phyloP scores from a whole-genome alignment of 2,888 invertebrate genomes.

The Calephelis perditalis region DNA sequence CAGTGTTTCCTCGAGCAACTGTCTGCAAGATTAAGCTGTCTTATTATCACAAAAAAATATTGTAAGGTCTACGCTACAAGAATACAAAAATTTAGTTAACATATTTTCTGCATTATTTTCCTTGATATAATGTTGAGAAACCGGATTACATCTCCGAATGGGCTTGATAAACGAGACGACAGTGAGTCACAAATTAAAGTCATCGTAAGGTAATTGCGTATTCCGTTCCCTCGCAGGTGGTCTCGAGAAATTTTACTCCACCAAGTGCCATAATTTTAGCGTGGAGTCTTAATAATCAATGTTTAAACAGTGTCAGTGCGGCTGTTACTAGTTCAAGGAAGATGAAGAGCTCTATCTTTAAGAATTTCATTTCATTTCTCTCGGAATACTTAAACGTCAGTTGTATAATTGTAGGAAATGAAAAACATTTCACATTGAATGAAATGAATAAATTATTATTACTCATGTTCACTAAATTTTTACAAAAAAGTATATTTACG shows the following conservation, averaged over 20 bases:
- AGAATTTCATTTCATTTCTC: slow-evolving; percentile 9
- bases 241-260: slow-evolving; percentile 54
- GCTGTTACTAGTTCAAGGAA: slow-evolving; percentile 30
- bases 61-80: background rate
- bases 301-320: slow-evolving; percentile 35
- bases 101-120: slow-evolving; percentile 5
- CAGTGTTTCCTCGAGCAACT: too few species aligned
- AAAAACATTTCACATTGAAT: too few species aligned
- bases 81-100: slow-evolving; percentile 11
- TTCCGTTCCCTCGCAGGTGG: slow-evolving; percentile 53
- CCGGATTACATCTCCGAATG: background rate
- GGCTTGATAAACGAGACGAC: slow-evolving; percentile 23
- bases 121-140: slow-evolving; percentile 8
- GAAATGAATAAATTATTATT: too few species aligned
- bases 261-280: slow-evolving; percentile 52
- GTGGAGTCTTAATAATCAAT: slow-evolving; percentile 47
- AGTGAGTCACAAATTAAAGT: slow-evolving; percentile 32
- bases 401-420: too few species aligned
- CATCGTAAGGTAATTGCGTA: slow-evolving; percentile 47
- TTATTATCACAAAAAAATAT: slow-evolving; percentile 3
- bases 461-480: too few species aligned
- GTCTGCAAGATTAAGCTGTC: background rate
- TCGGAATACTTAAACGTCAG: background rate
- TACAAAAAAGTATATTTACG: too few species aligned
- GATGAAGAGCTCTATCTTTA: slow-evolving; percentile 25